phyloP scores from a whole-genome alignment of 2,797 vertebrate species.

The Esox lucius region DNA sequence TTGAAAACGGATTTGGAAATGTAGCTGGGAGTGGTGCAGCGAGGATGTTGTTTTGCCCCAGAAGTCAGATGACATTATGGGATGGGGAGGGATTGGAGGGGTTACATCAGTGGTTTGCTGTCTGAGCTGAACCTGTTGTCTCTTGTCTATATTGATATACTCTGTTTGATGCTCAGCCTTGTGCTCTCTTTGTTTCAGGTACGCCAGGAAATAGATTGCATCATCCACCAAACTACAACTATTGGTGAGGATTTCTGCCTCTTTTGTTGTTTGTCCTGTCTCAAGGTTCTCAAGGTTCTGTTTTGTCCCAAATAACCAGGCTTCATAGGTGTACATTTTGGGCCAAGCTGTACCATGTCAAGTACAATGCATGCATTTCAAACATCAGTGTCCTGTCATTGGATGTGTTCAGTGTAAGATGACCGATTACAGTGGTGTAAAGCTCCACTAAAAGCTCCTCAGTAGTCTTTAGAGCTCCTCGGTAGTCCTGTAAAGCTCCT shows the following conservation, averaged over 20 bases:
- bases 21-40: neutral
- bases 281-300: neutral
- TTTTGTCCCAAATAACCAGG: neutral
- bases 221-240: constrained; percentile 14
- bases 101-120: neutral
- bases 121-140: neutral
- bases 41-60: neutral
- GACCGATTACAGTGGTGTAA: neutral
- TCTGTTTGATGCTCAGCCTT: constrained; percentile 18
- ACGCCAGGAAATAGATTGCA: constrained; percentile 22
- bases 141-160: neutral
- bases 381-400: neutral
- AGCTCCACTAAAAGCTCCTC: too few relatives aligned
- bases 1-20: neutral
- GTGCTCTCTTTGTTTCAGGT: constrained; percentile 30
- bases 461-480: neutral
- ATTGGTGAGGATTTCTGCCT: neutral
- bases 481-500: too few relatives aligned
- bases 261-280: neutral
- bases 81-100: neutral
- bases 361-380: neutral
- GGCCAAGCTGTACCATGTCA: neutral
- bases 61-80: neutral
- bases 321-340: neutral
- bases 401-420: neutral